Evolutionary conservation across 2,113 vertebrate genomes (phyloP).

Genomic region (Cyphomyrus plagiostoma): DNA sequence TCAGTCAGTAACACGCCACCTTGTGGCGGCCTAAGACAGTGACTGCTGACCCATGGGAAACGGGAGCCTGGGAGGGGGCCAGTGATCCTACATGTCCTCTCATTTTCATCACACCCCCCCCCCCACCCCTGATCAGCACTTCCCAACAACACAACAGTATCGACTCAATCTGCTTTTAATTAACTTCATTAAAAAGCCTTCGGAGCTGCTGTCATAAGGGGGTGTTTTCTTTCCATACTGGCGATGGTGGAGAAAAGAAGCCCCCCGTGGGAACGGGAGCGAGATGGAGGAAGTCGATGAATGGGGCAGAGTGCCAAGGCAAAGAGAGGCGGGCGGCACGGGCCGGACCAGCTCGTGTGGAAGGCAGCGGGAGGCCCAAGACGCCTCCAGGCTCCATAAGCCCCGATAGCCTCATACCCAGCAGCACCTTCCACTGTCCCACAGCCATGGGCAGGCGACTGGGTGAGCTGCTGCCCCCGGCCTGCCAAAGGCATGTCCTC

Average conservation of each 20-base stretch:
- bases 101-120: neutral
- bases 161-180: conserved; percentile 48
- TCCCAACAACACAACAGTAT: conserved; percentile 16
- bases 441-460: neutral
- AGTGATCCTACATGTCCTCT: neutral
- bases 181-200: conserved; percentile 32
- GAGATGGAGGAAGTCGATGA: conserved; percentile 45
- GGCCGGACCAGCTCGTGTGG: neutral
- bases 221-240: neutral
- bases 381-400: conserved; percentile 1
- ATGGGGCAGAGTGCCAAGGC: conserved; percentile 43
- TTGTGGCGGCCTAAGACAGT: neutral
- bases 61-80: neutral
- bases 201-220: conserved; percentile 26
- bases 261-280: conserved; percentile 33
- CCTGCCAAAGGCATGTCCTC: neutral
- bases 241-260: conserved; percentile 12
- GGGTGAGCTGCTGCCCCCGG: neutral
- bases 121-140: neutral
- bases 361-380: neutral
- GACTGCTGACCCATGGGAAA: neutral
- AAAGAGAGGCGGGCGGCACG: neutral
- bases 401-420: conserved; percentile 12
- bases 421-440: neutral
- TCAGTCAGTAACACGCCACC: neutral